These are phyloP conservation scores for Stictonetta naevosa DNA, from an alignment of 2,113 vertebrate species.

Conservation along the genomic window DNA sequence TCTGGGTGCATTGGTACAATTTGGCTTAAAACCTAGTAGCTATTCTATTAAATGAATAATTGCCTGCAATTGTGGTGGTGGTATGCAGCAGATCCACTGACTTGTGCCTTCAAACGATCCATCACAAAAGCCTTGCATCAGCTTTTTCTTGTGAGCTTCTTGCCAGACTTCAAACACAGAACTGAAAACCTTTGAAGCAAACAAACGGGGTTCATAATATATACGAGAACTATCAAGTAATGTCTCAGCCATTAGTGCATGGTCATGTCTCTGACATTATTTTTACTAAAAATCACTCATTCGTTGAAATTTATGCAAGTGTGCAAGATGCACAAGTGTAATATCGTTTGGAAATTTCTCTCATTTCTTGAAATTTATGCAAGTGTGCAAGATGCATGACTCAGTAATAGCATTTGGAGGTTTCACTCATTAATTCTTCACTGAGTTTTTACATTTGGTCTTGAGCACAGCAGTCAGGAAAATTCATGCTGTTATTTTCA, in stretches of 20 bases:
- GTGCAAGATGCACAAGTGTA: neutral
- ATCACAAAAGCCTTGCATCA: neutral
- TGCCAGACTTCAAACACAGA: constrained; percentile 2
- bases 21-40: neutral
- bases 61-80: neutral
- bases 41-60: constrained; percentile 12
- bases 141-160: neutral
- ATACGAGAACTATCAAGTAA: neutral
- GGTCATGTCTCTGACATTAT: neutral
- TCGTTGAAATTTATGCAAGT: neutral
- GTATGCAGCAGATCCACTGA: neutral
- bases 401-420: neutral
- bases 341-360: neutral
- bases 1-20: neutral
- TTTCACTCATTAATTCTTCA: neutral
- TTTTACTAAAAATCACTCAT: neutral
- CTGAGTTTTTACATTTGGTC: neutral
- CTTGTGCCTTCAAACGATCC: constrained; percentile 10
- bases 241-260: neutral
- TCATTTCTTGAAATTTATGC: neutral
- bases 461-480: neutral
- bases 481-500: neutral
- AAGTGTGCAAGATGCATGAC: neutral
- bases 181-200: constrained; percentile 24
- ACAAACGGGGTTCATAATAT: neutral